Percentiles rank a stretch among this genome's conserved stretches.
Conservation (phyloP, 2,113 vertebrate genomes). For the Microcebus jonahi region DNA sequence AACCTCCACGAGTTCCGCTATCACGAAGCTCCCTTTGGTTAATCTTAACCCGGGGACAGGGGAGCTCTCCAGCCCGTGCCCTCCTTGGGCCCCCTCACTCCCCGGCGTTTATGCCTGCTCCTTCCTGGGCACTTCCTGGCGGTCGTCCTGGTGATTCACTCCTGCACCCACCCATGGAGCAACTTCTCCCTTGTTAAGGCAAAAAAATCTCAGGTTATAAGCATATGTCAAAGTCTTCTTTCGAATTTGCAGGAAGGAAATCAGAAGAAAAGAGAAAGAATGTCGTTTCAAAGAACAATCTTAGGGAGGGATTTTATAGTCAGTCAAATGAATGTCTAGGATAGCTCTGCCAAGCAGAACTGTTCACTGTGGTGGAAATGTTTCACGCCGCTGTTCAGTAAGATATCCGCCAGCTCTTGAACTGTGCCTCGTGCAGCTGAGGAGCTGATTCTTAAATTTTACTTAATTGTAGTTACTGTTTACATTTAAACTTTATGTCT, state of each 20-base stretch:
- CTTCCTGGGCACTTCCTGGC: no score
- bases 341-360: rapidly evolving
- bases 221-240: neutral
- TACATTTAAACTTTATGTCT: neutral
- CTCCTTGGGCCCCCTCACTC: rapidly evolving
- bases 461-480: neutral
- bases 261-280: neutral
- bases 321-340: neutral
- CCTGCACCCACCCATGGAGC: neutral
- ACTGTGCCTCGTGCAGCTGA: neutral
- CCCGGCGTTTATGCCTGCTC: neutral
- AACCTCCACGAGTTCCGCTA: no score
- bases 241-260: neutral
- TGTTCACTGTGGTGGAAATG: rapidly evolving
- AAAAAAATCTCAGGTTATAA: neutral
- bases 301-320: neutral
- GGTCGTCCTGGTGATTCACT: neutral
- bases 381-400: rapidly evolving
- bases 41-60: no score
- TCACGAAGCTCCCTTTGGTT: no score
- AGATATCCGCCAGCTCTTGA: neutral
- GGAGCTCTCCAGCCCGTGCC: neutral
- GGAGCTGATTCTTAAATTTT: neutral
- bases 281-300: neutral
- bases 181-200: neutral